Evolutionary conservation across 2,888 invertebrate genomes (phyloP).

Genomic region (Craniophora ligustri): DNA sequence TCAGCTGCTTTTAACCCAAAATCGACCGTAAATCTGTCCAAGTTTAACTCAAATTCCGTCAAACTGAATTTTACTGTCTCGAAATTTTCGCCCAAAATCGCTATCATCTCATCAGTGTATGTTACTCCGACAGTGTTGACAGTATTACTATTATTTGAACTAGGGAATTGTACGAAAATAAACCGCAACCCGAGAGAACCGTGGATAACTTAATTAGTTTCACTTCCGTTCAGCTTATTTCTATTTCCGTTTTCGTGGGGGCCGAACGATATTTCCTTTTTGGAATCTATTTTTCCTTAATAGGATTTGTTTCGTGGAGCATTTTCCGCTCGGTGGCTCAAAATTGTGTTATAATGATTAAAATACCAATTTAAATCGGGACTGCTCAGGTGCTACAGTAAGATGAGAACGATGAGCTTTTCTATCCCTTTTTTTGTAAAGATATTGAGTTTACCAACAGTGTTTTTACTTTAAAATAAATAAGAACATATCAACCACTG

Average conservation of each 20-base stretch:
- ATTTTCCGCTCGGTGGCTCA: constrained; percentile 64
- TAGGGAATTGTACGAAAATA: constrained; percentile 83
- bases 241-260: constrained; percentile 86
- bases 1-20: constrained; percentile 53
- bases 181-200: constrained; percentile 79
- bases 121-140: constrained; percentile 82
- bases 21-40: constrained; percentile 52
- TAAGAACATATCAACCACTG: too few species aligned
- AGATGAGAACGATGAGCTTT: neutral
- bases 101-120: constrained; percentile 80
- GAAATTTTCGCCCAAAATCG: constrained; percentile 76
- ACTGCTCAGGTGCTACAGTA: constrained; percentile 58
- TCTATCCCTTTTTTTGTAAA: too few species aligned
- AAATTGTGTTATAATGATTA: constrained; percentile 72
- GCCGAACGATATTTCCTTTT: constrained; percentile 79
- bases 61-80: constrained; percentile 65
- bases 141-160: constrained; percentile 83
- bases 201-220: constrained; percentile 88
- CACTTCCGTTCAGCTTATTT: constrained; percentile 86
- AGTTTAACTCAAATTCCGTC: constrained; percentile 57
- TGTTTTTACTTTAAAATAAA: too few species aligned
- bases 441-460: too few species aligned
- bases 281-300: constrained; percentile 83
- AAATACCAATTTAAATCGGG: constrained; percentile 67
- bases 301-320: constrained; percentile 77